Base-by-base conservation (phyloP, 2,113 vertebrate species). In the Mirounga angustirostris region DNA sequence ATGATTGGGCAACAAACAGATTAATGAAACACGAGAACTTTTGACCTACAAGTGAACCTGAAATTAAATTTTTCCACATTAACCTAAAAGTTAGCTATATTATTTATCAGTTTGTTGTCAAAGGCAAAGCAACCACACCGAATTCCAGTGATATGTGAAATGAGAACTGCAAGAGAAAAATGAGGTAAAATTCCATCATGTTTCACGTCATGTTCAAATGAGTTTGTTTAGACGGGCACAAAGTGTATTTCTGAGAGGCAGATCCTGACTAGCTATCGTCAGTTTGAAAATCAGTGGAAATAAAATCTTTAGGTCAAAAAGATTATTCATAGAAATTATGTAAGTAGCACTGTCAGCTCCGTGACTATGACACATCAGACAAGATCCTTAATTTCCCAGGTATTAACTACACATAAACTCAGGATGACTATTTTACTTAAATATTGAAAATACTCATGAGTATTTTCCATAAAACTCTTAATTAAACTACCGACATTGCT, bases 1-100 rank as follows among this genome's bases (percentile, higher is more conserved):
- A 89, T 43, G 50, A 74, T 0, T 78, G 54, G 88, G 84, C 90
- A 33, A 89, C 40, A 95, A 65, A 69, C 4, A 93, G 67, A 50
- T 61, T 10, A 63, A 94, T 43, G 73, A 79, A 63, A 92, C 24
- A 16, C 26, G 1, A 19, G 61, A 69, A 69, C 88, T 59, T 59
- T 0, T 96, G 95, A 87, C 96, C 93, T 30, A 11, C 26, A 58
- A 24, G 18, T 83, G 94, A 98, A 83, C 73, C 79, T 9, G n/a
- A 86, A 30, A 13, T 50, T 73, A 61, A 59, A 82, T 21, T 89
- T 95, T 76, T 89, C 71, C n/a, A n/a, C 7, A 28, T 50, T 15
- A 76, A 87, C 83, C 71, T 63, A 30, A 81, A 69, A 88, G 28
- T 13, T n/a, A 61, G n/a, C 59, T 61, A 0, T 54, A 8, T n/a